Evolutionary conservation across 2,113 vertebrate genomes (phyloP), one percentile per base, ranked within the genome.

Genomic region (Hippocampus comes): DNA sequence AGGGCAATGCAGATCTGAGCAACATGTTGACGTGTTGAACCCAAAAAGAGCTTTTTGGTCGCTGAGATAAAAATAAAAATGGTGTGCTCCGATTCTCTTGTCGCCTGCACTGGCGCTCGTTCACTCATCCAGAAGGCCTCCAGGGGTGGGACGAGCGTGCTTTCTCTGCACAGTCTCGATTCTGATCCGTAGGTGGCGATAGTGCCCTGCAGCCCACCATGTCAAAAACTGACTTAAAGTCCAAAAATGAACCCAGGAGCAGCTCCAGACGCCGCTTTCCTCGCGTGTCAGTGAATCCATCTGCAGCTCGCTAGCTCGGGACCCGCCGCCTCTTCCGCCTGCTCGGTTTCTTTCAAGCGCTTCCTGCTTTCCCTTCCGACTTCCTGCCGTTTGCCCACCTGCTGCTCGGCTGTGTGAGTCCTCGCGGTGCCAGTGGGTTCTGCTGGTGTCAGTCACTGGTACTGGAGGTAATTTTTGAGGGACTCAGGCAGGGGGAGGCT

Each of bases 391-490:
- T 59, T 21, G 63, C 73, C 77, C 72, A 51, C 25, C 71, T 9
- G 72, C 59, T 66, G 65, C 25, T 75, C 64, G 72, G 68, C 42
- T 8, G 55, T 68, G 42, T 66, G 38, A 53, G 71, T 63, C 69
- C 74, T 42, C 72, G 75, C 72, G 53, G 41, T 83, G 46, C 74
- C 79, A 68, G 77, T 72, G 38, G 55, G 23, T 56, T 61, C 78
- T 59, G 67, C 70, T 48, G 72, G 65, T 75, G 82, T 76, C 79
- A 63, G 75, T 97, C 95, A 99, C 88, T 99, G 96, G 93, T 99
- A 99, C 77, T 98, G 97, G 91, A 99, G 95, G 91, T 99, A 99
- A 93, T 96, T 96, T 90, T 98, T 99, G 87, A 99, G 93, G 78
- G 97, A 95, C 80, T 96, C 95, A 79, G 97, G 97, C 90, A 99